phyloP scores from a whole-genome alignment of 2,113 vertebrate species.

The Bufo bufo region DNA sequence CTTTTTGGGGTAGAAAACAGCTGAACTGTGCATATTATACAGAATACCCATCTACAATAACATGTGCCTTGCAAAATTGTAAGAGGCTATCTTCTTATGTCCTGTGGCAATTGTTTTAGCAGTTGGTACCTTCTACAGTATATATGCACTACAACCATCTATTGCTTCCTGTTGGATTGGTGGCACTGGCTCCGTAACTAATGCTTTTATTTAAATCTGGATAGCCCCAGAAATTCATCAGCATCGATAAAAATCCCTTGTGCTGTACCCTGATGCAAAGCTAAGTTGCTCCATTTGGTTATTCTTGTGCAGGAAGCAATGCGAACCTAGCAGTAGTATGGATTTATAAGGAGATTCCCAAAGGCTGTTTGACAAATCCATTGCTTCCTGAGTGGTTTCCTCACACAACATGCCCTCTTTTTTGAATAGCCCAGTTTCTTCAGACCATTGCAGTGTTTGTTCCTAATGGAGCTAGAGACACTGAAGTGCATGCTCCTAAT shows the following conservation, averaged over 20 bases:
- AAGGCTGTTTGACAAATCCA: constrained; percentile 56
- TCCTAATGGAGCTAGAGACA: constrained; percentile 30
- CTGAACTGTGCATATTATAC: background rate
- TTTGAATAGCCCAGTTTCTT: constrained; percentile 38
- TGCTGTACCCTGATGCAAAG: background rate
- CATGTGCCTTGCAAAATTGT: background rate
- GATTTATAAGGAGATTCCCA: constrained; percentile 58
- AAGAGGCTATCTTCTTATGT: background rate
- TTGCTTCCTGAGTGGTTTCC: constrained; percentile 51
- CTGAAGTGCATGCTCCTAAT: background rate
- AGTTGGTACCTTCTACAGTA: background rate
- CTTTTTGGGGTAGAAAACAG: background rate
- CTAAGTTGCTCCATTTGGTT: constrained; percentile 23
- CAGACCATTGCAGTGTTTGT: constrained; percentile 13
- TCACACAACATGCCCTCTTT: constrained; percentile 40
- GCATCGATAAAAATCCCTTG: background rate
- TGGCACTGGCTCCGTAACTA: background rate
- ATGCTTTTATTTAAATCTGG: too few species aligned
- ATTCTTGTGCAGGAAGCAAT: constrained; percentile 27
- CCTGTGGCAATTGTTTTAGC: background rate
- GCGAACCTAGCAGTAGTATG: constrained; percentile 36
- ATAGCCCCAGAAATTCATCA: background rate
- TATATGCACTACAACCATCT: background rate
- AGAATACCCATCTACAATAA: background rate
- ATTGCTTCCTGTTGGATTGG: background rate